Evolutionary conservation across 2,888 invertebrate genomes (phyloP).

Genomic region (Drosophila demipolita): DNA sequence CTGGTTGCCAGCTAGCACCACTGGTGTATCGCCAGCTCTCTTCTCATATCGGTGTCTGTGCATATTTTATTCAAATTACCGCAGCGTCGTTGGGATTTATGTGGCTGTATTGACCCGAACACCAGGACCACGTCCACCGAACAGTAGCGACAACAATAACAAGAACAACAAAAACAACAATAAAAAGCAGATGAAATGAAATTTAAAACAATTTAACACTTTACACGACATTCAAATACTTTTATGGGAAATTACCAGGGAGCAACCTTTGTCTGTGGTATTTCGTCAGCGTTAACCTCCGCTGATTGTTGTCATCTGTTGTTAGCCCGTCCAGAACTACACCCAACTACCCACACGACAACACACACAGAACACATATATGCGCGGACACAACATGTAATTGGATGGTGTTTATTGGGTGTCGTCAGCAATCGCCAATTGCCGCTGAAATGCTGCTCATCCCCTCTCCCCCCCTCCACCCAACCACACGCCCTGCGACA

Average conservation of each 20-base stretch:
- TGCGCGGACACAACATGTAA: conserved; percentile 49
- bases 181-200: conserved; percentile 30
- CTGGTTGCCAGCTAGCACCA: not conserved
- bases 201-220: conserved; percentile 80
- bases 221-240: conserved; percentile 80
- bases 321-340: conserved; percentile 35
- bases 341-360: conserved; percentile 30
- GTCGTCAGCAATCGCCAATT: conserved; percentile 77
- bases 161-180: not conserved
- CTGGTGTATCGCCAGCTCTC: not conserved
- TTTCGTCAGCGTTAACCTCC: conserved; percentile 61
- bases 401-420: conserved; percentile 75
- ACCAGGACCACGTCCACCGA: conserved; percentile 7
- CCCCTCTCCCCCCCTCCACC: not conserved
- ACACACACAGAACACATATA: conserved; percentile 15
- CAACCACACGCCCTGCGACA: not conserved
- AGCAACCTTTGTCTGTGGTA: conserved; percentile 58
- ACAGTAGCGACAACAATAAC: conserved; percentile 34
- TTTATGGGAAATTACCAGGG: conserved; percentile 73
- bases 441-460: conserved; percentile 46
- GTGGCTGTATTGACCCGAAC: conserved; percentile 57
- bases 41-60: conserved; percentile 46
- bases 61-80: conserved; percentile 79
- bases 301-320: conserved; percentile 54
- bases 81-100: conserved; percentile 64